phyloP scores from a whole-genome alignment of 2,113 vertebrate genomes.

The Sceloporus tristichus region DNA sequence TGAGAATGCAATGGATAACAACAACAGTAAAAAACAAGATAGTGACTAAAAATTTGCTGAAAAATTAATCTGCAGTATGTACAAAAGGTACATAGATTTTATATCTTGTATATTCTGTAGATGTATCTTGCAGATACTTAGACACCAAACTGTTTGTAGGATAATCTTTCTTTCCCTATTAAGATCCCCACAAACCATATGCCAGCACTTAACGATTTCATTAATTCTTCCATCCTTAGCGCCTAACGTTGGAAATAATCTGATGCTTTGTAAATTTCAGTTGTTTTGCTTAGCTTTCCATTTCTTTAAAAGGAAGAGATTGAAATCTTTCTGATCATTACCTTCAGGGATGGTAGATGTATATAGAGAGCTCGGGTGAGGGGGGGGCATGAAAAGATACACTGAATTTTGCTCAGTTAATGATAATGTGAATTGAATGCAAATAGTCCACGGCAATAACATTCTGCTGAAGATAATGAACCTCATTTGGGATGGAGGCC shows the following conservation, averaged over 20 bases:
- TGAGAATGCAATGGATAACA: neutral
- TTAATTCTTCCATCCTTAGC: neutral
- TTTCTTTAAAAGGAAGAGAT: neutral
- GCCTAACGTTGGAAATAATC: neutral
- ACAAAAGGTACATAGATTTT: neutral
- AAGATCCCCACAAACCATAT: neutral
- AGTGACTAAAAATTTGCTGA: neutral
- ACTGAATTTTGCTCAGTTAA: conserved; percentile 14
- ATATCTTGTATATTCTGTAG: conserved; percentile 9
- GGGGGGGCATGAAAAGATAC: neutral
- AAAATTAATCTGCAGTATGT: conserved; percentile 1
- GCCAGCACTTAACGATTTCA: neutral
- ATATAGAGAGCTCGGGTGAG: neutral
- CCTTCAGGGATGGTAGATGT: conserved; percentile 24
- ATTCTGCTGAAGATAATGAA: conserved; percentile 9
- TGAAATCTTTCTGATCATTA: conserved; percentile 1
- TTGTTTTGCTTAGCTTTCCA: conserved; percentile 8
- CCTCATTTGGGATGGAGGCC: neutral
- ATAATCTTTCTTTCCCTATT: neutral
- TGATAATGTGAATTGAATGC: conserved; percentile 14
- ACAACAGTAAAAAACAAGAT: neutral
- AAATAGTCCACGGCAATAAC: neutral
- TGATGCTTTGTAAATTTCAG: conserved; percentile 6
- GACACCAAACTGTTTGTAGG: neutral
- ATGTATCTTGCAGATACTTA: neutral